These are phyloP conservation scores for Pseudeuparius sepicola DNA, from an alignment of 2,888 invertebrate genomes.

Conservation along the genomic window DNA sequence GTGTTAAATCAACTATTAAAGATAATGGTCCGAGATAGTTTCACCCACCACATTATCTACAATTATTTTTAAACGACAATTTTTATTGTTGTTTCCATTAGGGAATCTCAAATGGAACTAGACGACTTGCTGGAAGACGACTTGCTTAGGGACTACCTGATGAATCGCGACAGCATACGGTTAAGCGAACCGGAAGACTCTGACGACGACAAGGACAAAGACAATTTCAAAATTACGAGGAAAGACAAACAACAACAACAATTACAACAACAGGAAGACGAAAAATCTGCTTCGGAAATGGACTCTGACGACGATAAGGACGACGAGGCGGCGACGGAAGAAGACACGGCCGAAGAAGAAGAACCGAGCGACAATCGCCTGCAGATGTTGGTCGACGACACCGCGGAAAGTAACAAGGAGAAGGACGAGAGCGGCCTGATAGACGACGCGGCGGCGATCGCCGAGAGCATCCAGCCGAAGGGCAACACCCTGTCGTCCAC, in stretches of 20 bases:
- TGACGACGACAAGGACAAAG: constrained; percentile 44
- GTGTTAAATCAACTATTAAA: no score
- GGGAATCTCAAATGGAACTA: constrained; percentile 81
- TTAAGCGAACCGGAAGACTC: constrained; percentile 36
- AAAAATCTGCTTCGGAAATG: constrained; percentile 34
- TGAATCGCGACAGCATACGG: constrained; percentile 51
- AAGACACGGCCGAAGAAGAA: constrained; percentile 30
- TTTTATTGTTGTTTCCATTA: no score
- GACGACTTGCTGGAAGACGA: constrained; percentile 75
- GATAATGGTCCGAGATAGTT: no score
- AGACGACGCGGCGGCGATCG: constrained; percentile 86
- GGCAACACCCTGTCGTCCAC: constrained; percentile 95
- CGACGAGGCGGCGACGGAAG: constrained; percentile 32
- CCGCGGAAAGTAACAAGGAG: constrained; percentile 30
- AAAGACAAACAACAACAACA: constrained; percentile 18
- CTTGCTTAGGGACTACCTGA: constrained; percentile 71
- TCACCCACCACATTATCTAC: no score
- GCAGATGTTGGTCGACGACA: background rate
- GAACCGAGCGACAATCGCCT: no score
- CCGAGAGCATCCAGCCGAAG: constrained; percentile 94
- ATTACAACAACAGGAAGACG: constrained; percentile 60
- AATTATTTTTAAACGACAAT: no score
- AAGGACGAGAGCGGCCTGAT: constrained; percentile 62
- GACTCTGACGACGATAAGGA: constrained; percentile 24
- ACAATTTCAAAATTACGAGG: constrained; percentile 8